These are phyloP conservation scores for Rhamphomyia laevipes DNA, from an alignment of 2,888 invertebrate genomes.

Conservation along the genomic window DNA sequence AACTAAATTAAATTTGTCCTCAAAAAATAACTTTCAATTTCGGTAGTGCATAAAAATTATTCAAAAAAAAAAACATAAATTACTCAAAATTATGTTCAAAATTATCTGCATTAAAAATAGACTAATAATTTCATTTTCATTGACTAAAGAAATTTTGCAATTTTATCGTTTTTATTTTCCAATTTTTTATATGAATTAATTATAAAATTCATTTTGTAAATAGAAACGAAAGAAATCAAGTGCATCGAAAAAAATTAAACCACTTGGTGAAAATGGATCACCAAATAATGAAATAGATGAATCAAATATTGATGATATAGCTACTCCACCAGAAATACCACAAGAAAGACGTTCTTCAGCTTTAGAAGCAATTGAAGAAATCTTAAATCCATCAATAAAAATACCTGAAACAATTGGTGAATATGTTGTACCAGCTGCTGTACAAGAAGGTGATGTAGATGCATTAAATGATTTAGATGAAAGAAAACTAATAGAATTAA, in stretches of 20 bases:
- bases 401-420: constrained; percentile 29
- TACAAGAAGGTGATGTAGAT: constrained; percentile 34
- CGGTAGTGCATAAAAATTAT: too few relatives aligned
- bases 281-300: too few relatives aligned
- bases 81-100: too few relatives aligned
- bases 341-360: constrained; percentile 23
- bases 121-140: too few relatives aligned
- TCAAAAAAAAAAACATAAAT: too few relatives aligned
- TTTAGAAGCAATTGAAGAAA: constrained; percentile 34
- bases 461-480: constrained; percentile 47
- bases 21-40: too few relatives aligned
- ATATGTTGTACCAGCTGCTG: constrained; percentile 30
- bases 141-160: too few relatives aligned
- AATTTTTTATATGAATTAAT: neutral
- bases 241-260: constrained; percentile 17
- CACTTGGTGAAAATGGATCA: too few relatives aligned
- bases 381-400: constrained; percentile 34
- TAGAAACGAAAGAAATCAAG: constrained; percentile 28
- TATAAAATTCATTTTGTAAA: constrained; percentile 8
- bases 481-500: constrained; percentile 48
- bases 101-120: too few relatives aligned
- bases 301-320: neutral
- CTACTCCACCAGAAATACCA: neutral
- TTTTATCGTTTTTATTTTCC: too few relatives aligned
- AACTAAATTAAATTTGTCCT: too few relatives aligned